Percentiles rank a stretch among this genome's conserved stretches.
Conservation (phyloP, 2,888 invertebrate genomes). For the Agrochola macilenta region DNA sequence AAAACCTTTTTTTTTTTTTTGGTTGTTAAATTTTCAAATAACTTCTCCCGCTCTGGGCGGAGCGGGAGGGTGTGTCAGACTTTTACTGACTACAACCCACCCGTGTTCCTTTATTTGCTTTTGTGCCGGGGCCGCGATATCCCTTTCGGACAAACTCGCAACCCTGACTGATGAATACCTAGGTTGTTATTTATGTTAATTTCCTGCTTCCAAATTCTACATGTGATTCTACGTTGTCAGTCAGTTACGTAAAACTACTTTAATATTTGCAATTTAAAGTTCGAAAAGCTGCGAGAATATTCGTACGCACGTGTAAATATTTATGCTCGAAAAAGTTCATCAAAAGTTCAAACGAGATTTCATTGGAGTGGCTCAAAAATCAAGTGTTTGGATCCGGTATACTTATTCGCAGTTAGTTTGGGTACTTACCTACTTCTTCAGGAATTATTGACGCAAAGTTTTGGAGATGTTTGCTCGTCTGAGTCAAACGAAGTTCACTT, state of each 20-base stretch:
- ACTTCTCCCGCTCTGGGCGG: too few species aligned
- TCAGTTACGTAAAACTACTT: constrained; percentile 2
- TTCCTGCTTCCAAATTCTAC: neutral
- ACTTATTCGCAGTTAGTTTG: constrained; percentile 22
- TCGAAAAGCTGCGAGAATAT: constrained; percentile 5
- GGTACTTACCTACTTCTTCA: constrained; percentile 12
- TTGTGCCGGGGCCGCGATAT: too few species aligned
- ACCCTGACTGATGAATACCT: too few species aligned
- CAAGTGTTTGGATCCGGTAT: constrained; percentile 21
- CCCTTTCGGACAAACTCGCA: too few species aligned
- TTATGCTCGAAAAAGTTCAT: constrained; percentile 26
- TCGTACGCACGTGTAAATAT: constrained; percentile 34
- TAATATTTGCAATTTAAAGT: constrained; percentile 17
- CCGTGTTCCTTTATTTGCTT: too few species aligned
- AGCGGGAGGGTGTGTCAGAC: too few species aligned
- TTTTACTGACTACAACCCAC: too few species aligned
- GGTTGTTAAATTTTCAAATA: too few species aligned
- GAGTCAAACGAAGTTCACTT: constrained; percentile 7
- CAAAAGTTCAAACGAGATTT: constrained; percentile 15
- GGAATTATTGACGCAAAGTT: constrained; percentile 44
- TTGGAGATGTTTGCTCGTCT: constrained; percentile 29
- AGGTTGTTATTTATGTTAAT: too few species aligned
- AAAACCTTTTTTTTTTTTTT: too few species aligned
- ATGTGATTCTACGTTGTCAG: neutral
- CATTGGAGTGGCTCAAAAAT: constrained; percentile 24